phyloP scores from a whole-genome alignment of 2,797 vertebrate species.

The Fratercula arctica region DNA sequence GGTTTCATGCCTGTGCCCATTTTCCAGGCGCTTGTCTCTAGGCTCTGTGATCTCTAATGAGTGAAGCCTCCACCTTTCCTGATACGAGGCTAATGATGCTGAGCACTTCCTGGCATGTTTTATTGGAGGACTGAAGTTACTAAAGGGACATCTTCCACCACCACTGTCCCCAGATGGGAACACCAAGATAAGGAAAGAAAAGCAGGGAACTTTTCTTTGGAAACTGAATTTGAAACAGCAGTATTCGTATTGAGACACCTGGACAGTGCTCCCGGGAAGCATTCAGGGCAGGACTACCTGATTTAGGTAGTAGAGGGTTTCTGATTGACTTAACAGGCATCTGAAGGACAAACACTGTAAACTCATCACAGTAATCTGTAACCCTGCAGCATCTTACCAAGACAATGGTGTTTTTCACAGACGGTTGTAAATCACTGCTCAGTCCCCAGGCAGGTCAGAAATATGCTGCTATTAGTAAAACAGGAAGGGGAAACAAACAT shows the following conservation, averaged over 20 bases:
- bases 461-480: neutral
- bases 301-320: neutral
- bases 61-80: neutral
- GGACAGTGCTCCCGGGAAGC: neutral
- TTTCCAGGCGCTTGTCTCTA: neutral
- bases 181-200: neutral
- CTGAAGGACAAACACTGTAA: neutral
- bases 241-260: neutral
- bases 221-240: neutral
- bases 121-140: neutral
- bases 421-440: neutral
- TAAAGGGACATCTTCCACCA: neutral
- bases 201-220: neutral
- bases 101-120: neutral
- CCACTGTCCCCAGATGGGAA: neutral
- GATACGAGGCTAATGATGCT: neutral
- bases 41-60: neutral
- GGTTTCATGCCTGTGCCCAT: fast-evolving
- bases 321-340: neutral
- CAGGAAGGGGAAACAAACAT: neutral
- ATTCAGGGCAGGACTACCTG: neutral
- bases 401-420: neutral
- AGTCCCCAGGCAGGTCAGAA: neutral
- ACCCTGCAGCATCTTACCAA: neutral
- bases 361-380: neutral